A percentile compares a stretch with the other conserved stretches of the same genome.
Evolutionary conservation across 1,140 invertebrate species (phyloP).

Genomic region (Aricia agestis): DNA sequence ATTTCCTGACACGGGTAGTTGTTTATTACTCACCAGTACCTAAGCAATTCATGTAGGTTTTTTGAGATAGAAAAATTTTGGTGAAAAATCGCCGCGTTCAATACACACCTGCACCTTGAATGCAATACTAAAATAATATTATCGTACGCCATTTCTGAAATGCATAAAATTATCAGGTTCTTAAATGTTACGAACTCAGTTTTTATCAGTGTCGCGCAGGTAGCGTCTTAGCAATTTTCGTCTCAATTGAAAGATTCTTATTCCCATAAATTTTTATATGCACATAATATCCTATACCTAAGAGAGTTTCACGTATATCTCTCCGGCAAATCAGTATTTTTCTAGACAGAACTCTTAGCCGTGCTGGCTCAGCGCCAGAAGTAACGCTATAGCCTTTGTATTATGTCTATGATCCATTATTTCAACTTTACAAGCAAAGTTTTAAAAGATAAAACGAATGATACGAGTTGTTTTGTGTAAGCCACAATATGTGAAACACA

Average conservation of each 20-base stretch:
- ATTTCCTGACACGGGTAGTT: too few species aligned
- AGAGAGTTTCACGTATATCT: conserved; percentile 22
- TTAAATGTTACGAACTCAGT: too few species aligned
- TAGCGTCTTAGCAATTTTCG: background rate
- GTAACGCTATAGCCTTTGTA: conserved; percentile 42
- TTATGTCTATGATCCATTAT: conserved; percentile 40
- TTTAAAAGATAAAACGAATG: conserved; percentile 1
- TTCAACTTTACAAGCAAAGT: conserved; percentile 22
- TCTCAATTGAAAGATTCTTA: background rate
- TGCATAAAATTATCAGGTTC: too few species aligned
- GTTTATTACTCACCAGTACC: too few species aligned
- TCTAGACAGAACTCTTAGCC: conserved; percentile 38
- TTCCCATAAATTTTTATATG: conserved; percentile 1
- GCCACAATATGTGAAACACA: too few species aligned
- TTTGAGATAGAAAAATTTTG: too few species aligned
- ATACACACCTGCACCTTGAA: too few species aligned
- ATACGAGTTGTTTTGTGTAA: background rate
- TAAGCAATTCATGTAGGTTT: too few species aligned
- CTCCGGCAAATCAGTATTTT: conserved; percentile 39
- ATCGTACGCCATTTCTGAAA: too few species aligned
- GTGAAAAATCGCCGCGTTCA: too few species aligned
- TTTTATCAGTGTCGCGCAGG: background rate
- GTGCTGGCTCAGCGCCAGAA: conserved; percentile 40
- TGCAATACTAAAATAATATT: too few species aligned
- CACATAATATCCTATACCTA: conserved; percentile 1